phyloP scores from a whole-genome alignment of 2,797 vertebrate genomes.

The Helicolenus hilgendorfi region DNA sequence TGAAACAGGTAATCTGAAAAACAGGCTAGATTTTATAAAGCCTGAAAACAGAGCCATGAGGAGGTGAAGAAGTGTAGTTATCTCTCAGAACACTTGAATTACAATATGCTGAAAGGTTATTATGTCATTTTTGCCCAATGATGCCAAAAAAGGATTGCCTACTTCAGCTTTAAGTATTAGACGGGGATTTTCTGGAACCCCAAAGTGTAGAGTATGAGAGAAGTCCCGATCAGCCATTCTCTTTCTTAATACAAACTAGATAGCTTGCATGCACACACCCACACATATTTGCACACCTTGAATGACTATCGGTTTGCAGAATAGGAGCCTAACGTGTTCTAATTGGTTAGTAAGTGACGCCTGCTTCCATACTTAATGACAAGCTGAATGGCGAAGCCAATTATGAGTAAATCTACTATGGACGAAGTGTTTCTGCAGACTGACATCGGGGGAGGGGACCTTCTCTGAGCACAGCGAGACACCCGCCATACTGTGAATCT shows the following conservation, averaged over 20 bases:
- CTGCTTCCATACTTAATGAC: slow-evolving; percentile 44
- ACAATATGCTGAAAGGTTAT: too few species aligned
- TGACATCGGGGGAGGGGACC: slow-evolving; percentile 39
- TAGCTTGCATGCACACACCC: background rate
- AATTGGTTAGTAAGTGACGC: slow-evolving; percentile 46
- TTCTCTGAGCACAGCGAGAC: slow-evolving; percentile 57
- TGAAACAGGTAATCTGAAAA: too few species aligned
- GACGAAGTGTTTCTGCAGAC: slow-evolving; percentile 42
- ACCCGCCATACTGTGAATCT: slow-evolving; percentile 58
- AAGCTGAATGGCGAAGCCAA: slow-evolving; percentile 55
- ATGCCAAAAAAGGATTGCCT: too few species aligned
- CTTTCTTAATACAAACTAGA: background rate
- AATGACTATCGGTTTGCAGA: background rate
- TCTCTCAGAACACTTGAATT: too few species aligned
- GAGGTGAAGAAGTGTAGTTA: too few species aligned
- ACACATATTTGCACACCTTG: slow-evolving; percentile 1
- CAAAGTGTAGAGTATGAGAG: background rate
- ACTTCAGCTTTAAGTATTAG: too few species aligned
- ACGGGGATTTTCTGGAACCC: background rate
- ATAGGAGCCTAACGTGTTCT: slow-evolving; percentile 17
- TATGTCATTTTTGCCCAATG: too few species aligned
- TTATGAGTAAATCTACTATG: slow-evolving; percentile 58
- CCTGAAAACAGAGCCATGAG: too few species aligned
- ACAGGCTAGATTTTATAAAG: too few species aligned
- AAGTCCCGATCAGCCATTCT: background rate